Percentiles rank a stretch among this genome's conserved stretches.
Evolutionary conservation across 2,888 invertebrate genomes (phyloP).

Genomic region (Herminia tarsipennalis): DNA sequence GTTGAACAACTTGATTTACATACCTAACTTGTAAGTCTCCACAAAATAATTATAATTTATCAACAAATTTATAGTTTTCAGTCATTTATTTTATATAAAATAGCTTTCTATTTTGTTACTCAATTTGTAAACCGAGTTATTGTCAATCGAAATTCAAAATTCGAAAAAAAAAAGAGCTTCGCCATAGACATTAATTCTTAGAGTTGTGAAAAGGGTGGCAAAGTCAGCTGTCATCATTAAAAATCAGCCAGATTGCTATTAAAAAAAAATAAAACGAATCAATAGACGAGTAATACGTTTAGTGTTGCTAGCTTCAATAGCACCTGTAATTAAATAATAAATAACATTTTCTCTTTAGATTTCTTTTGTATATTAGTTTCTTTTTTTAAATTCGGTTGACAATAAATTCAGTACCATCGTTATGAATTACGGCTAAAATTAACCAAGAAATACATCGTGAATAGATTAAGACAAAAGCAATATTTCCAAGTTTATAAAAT

Average conservation of each 20-base stretch:
- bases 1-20: slow-evolving; percentile 58
- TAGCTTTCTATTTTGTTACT: slow-evolving; percentile 23
- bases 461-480: slow-evolving; percentile 43
- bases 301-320: too few species aligned
- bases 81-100: slow-evolving; percentile 26
- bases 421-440: slow-evolving; percentile 19
- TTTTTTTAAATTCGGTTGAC: slow-evolving; percentile 4
- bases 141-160: slow-evolving; percentile 12
- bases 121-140: slow-evolving; percentile 9
- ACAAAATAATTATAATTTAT: slow-evolving; percentile 35
- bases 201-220: too few species aligned
- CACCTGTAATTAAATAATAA: too few species aligned
- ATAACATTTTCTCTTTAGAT: too few species aligned
- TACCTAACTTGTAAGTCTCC: slow-evolving; percentile 31
- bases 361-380: too few species aligned
- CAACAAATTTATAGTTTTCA: slow-evolving; percentile 16
- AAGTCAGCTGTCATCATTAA: too few species aligned
- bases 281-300: too few species aligned
- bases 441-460: slow-evolving; percentile 28
- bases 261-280: too few species aligned
- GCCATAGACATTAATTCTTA: too few species aligned
- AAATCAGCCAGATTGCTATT: too few species aligned
- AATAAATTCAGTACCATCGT: slow-evolving; percentile 19
- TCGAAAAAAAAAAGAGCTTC: too few species aligned
- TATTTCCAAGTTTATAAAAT: slow-evolving; percentile 41